Evolutionary conservation across 2,797 vertebrate species (phyloP), one percentile per base, ranked within the genome.

Genomic region (Miichthys miiuy): DNA sequence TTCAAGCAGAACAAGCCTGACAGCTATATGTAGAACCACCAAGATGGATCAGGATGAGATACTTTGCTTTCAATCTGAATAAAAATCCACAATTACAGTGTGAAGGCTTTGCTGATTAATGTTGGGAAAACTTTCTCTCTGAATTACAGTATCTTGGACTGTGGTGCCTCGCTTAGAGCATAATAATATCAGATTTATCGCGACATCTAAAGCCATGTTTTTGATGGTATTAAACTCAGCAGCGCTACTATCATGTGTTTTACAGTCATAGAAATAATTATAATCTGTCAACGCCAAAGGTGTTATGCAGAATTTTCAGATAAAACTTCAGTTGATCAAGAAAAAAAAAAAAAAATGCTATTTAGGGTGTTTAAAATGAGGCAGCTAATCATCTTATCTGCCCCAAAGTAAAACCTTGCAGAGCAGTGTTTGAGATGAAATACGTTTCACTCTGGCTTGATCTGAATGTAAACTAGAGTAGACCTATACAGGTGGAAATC

Each of bases 1-100:
- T 90, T 79, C 70, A 82, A 79, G 64, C 64, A 71, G 76, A 74
- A 75, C 77, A 80, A 38, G 78, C 78, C 81, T 92, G 91, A 90
- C 88, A 91, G 87, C 81, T 88, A 83, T 82, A 80, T 80, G 71
- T 75, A 50, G 71, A 44, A 51, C 25, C 65, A 58, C 51, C 55
- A 67, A 58, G 64, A 82, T 23, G 42, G 57, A 81, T 74, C 46
- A 68, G 23, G 61, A 84, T 57, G 70, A 80, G 30, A 25, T 46
- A 63, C 21, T 72, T 79, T 63, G 74, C 56, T 81, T 77, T 75
- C 44, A 80, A 81, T 79, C 52, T 74, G 20, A 73, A 70, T 44
- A 46, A 58, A 78, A 70, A 74, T 9, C 1, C 14, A 42, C 46
- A 51, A 47, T 67, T 48, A 58, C 17, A 47, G 3, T 34, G 44